These are phyloP conservation scores for Acleris holmiana DNA, from an alignment of 2,888 invertebrate genomes.

Conservation along the genomic window DNA sequence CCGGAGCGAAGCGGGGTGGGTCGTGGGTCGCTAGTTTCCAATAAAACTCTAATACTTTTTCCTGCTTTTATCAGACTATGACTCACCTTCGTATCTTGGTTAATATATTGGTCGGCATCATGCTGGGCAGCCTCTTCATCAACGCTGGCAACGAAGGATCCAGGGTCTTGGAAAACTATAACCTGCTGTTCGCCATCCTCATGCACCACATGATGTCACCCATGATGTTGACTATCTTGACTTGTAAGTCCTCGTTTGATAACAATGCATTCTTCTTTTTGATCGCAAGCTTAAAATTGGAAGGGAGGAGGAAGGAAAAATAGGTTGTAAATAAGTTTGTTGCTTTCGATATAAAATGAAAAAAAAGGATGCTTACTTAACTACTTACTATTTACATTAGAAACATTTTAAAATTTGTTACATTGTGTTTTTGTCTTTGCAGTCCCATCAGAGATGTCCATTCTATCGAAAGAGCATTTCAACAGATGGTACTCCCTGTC, in stretches of 20 bases:
- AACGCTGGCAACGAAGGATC: slow-evolving; percentile 90
- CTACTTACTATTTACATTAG: neutral
- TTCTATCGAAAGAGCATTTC: slow-evolving; percentile 93
- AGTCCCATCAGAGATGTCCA: slow-evolving; percentile 93
- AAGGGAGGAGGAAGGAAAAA: too few relatives aligned
- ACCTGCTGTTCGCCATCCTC: slow-evolving; percentile 94
- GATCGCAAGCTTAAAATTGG: too few relatives aligned
- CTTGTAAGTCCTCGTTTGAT: slow-evolving; percentile 86
- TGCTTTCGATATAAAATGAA: too few relatives aligned
- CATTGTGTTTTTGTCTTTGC: slow-evolving; percentile 47
- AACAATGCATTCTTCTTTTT: neutral
- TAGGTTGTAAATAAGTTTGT: too few relatives aligned
- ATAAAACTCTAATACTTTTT: neutral
- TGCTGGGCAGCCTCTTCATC: slow-evolving; percentile 91
- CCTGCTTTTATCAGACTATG: slow-evolving; percentile 84
- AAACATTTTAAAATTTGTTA: neutral
- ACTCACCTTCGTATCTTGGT: slow-evolving; percentile 91
- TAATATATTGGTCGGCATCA: slow-evolving; percentile 89
- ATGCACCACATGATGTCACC: slow-evolving; percentile 97
- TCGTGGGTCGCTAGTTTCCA: too few relatives aligned
- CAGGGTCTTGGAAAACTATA: slow-evolving; percentile 92
- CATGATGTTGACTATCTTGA: slow-evolving; percentile 95
- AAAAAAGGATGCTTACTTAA: too few relatives aligned
- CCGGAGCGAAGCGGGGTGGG: too few relatives aligned
- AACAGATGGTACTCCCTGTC: slow-evolving; percentile 95